Evolutionary conservation across 2,797 vertebrate species (phyloP).

Genomic region (Paguma larvata): DNA sequence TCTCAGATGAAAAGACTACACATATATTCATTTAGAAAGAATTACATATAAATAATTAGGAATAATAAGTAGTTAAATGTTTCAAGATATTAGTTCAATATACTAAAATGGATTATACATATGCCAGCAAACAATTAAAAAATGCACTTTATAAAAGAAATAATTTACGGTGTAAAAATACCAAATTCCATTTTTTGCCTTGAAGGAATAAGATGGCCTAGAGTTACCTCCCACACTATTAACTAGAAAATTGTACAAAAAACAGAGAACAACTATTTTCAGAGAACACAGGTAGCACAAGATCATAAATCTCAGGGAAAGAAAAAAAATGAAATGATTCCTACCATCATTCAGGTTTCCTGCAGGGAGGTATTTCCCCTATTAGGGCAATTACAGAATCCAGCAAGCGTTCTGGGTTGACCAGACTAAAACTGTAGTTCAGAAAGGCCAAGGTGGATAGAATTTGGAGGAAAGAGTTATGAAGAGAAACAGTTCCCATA

Average conservation of each 20-base stretch:
- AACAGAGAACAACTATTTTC: background rate
- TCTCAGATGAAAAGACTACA: background rate
- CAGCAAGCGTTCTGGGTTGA: background rate
- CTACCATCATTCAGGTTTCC: background rate
- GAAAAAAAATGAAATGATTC: background rate
- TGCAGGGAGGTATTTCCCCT: background rate
- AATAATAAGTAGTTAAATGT: background rate
- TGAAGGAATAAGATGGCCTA: background rate
- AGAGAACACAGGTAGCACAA: background rate
- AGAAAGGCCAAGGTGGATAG: background rate
- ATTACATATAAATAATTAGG: background rate
- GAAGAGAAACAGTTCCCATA: background rate
- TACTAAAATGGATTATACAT: background rate
- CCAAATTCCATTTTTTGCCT: background rate
- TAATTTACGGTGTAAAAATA: background rate
- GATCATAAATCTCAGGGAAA: background rate
- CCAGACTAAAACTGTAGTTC: background rate
- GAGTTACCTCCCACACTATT: background rate
- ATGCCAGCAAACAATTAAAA: background rate
- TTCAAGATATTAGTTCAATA: background rate
- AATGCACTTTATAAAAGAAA: background rate
- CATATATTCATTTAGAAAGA: background rate
- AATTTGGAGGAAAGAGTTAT: background rate
- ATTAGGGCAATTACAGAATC: background rate
- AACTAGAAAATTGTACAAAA: background rate